Evolutionary conservation across 1,140 invertebrate species (phyloP), one percentile per base, ranked within the genome.

Genomic region (Harpegnathos saltator): DNA sequence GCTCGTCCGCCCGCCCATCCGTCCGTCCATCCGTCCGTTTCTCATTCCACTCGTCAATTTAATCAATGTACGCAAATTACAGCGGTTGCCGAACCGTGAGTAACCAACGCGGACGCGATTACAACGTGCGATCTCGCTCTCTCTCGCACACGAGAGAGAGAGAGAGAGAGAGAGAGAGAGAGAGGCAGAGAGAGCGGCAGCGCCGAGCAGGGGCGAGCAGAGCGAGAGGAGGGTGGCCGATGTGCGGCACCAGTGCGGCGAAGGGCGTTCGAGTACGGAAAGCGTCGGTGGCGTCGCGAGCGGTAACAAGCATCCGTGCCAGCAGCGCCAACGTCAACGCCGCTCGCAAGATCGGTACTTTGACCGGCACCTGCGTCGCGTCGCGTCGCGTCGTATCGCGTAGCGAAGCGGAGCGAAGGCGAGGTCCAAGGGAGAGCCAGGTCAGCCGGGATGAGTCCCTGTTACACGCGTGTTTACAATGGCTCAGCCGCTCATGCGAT

Each of bases 391-490:
- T 56, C 71, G 69, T 29, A 24, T 19, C 26, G 11, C 33, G 38
- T 73, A 63, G 29, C 29, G 1, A 3, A 5, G 29, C 29, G 1
- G 1, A 50, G 85, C 68, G 44, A 44, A 29, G 83, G 44, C 26
- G 77, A 74, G 17, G 65, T 33, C 75, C 38, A 48, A 61, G 50
- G 63, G 77, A 56, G 61, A 56, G 61, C 62, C 74, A 59, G 86
- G 83, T 90, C 77, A 90, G 75, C 85, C 83, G 84, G 89, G 91
- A 92, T 92, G 84, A 93, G 90, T 91, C 90, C 86, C 78, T 93
- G 92, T 93, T 93, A 93, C 91, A 91, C 88, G 85, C 91, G 85
- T 93, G 92, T 93, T 94, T 93, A 93, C 93, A 93, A 91, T 92
- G 90, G 93, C 92, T 94, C 88, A 92, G 88, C 88, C 83, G 90